Base-by-base conservation (phyloP, 2,113 vertebrate species). In the Rhabdornis inornatus region DNA sequence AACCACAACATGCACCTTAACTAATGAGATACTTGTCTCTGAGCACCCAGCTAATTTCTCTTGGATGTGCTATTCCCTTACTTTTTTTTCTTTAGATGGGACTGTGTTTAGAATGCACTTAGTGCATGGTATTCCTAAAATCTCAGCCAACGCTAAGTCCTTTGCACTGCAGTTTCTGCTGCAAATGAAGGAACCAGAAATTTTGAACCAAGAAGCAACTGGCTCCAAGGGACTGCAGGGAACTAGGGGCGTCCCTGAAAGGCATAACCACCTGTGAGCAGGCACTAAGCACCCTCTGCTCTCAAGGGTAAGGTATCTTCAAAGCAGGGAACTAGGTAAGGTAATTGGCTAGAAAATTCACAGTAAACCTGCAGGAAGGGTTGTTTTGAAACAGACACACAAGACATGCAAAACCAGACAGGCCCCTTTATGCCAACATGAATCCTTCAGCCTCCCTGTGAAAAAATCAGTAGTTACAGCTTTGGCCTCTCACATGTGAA, bases 371-470 rank as follows among this genome's bases (percentile, higher is more conserved):
- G 22, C 71, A 87, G 52, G 33, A 79, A 87, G 49, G 10, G 39
- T 53, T 82, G 20, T 71, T 95, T 81, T 50, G 23, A 91, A 78
- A 45, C 53, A 84, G 52, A 52, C 8, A 10, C 12, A 21, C 7
- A 53, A 44, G 57, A 61, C 30, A 23, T 14, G 39, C 19, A 69
- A 83, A 88, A 61, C 13, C 15, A 68, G 24, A 60, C 35, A 5
- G 71, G 10, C 31, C 11, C 2, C 1, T 0, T 13, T 2, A 1
- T 61, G 24, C 25, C 25, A 68, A 56, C 20, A 17, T 39, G 22
- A 83, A 17, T 70, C 88, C 45, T 89, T 71, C 31, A 69, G 35
- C 42, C n/a, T 76, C 37, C 17, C 20, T 76, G 65, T 8, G 63
- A 44, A 74, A 42, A 65, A 71, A 57, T 53, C 12, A 22, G 8